Evolutionary conservation across 2,888 invertebrate species (phyloP).

Genomic region (Caprella mutica): DNA sequence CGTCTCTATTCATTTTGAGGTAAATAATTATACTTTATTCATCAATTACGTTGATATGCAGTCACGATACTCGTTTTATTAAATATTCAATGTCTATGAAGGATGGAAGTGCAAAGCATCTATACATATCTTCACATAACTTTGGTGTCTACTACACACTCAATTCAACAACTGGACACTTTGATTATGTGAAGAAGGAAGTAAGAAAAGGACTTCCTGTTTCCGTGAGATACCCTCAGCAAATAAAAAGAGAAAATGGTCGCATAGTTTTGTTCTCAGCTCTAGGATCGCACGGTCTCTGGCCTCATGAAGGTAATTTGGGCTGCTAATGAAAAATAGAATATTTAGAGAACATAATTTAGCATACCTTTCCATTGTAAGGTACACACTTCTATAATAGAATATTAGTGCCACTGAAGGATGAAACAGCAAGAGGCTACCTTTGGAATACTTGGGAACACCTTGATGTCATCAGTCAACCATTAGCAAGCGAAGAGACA

Average conservation of each 20-base stretch:
- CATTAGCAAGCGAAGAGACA: too few species aligned
- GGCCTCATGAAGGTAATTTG: constrained; percentile 51
- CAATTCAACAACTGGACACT: constrained; percentile 45
- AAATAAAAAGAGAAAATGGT: constrained; percentile 43
- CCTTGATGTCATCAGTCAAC: constrained; percentile 47
- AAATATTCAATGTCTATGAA: too few species aligned
- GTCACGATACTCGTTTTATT: too few species aligned
- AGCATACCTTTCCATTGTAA: constrained; percentile 14
- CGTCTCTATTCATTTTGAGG: constrained; percentile 30
- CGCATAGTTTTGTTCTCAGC: constrained; percentile 56
- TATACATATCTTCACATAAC: constrained; percentile 55
- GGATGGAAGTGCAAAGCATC: constrained; percentile 45
- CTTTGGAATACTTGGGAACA: constrained; percentile 56
- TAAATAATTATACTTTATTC: too few species aligned
- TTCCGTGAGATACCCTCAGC: constrained; percentile 46
- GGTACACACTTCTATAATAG: constrained; percentile 51
- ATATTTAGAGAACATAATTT: not conserved
- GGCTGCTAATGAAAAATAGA: too few species aligned
- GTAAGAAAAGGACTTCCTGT: constrained; percentile 19
- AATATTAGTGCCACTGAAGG: constrained; percentile 49
- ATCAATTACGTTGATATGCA: too few species aligned
- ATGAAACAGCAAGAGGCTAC: constrained; percentile 52
- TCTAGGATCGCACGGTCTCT: constrained; percentile 55
- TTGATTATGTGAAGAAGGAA: constrained; percentile 44
- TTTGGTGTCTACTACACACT: constrained; percentile 54